Evolutionary conservation across 2,888 invertebrate genomes (phyloP), one percentile per base, ranked within the genome.

Genomic region (Cephus pulcher): DNA sequence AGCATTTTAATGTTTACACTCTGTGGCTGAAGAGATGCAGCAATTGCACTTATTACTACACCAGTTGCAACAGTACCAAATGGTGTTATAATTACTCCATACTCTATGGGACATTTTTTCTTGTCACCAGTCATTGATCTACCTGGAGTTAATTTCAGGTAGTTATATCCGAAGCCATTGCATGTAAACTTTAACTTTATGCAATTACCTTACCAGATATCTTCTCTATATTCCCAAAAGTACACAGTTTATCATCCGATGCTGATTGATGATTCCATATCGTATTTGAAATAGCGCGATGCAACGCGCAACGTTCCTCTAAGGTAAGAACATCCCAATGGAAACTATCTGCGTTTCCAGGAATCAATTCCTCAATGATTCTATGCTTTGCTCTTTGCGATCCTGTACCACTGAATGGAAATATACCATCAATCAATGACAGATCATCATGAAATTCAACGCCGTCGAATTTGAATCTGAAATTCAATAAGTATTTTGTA

Each of bases 81-180:
- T 4, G 93, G 92, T 0, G 95, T 94, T 86, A 94, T 92, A 12
- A 95, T 91, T 0, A 95, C 94, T 1, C 96, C 96, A 68, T 93
- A 92, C 92, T 95, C 95, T 80, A 94, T 92, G 0, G 95, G 95
- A 87, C 95, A 95, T 84, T 93, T 89, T 84, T 93, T 93, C 76
- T 88, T 85, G 34, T 91, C 87, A 84, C 80, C 82, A 34, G 83
- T 80, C 75, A 79, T 76, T 40, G 79, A 78, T 83, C 80, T 83
- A 76, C 81, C 88, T 88, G 70, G 23, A 74, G 37, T 74, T 32
- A 34, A 40, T 34, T 70, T 40, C 4, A 23, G 33, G 30, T 34
- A 78, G 75, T 34, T 70, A 78, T 9, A 1, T 15, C 6, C 40
- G 4, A 15, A 40, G 6, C 40, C 40, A 4, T 40, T 40, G 40